Base-by-base conservation (phyloP, 2,888 invertebrate species). In the Ethmia dodecea region DNA sequence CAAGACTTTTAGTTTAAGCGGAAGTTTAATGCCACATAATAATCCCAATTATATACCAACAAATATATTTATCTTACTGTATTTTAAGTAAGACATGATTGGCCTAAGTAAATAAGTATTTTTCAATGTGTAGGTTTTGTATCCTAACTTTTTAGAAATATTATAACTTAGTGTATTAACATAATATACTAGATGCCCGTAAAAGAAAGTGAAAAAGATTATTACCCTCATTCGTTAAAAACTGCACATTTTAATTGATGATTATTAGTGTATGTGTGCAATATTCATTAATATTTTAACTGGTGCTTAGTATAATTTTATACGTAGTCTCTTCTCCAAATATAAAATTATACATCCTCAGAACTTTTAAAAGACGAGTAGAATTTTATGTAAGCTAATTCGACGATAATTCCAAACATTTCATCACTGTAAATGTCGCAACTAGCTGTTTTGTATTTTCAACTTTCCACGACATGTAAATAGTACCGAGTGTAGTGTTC, bases 81-180 rank as follows among this genome's bases (percentile, higher is more conserved):
- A 39, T 28, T 42, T 31, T 65, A 57, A 64, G 60, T 63, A 68
- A 67, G 60, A 60, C 54, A 49, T 61, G 55, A 70, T 78, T 80
- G 83, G 83, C 83, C 83, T 84, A 83, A 79, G 69, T 72, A 68
- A 71, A 68, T 63, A 66, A 71, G 70, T 73, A 72, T 73, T 75
- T 77, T 71, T 69, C 54, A 75, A 68, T 69, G 63, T 65, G 67
- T 70, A 75, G 69, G 66, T 75, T 76, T 74, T 76, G 60, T 76
- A 77, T 71, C 62, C 61, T 72, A 67, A 67, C 56, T 50, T 60
- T 52, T 55, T 66, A 67, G 61, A 50, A 49, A 47, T 64, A n/a
- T n/a, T n/a, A n/a, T n/a, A 72, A 60, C 49, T 54, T 57, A 61
- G 54, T 54, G 41, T 59, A 50, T 53, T 46, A n/a, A n/a, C 51